Evolutionary conservation across 2,888 invertebrate genomes (phyloP), one percentile per base, ranked within the genome.

Genomic region (Idaea straminata): DNA sequence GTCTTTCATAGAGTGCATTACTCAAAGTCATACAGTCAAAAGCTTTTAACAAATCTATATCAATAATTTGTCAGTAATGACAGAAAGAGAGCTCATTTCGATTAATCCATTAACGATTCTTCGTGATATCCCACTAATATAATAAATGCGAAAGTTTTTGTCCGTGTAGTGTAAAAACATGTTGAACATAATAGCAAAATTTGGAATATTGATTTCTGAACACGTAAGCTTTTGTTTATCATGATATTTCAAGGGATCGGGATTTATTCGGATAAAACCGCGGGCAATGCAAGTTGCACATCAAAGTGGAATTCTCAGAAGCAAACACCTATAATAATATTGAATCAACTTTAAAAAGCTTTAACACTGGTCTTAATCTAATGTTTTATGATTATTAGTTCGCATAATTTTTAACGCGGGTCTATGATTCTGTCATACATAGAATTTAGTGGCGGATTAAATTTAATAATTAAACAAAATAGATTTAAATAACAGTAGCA

Each of bases 101-200:
- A 64, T 60, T 68, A 70, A 69, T 71, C 67, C 69, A 71, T 71
- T 69, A 69, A 62, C 63, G 62, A 61, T 66, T 35, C 35, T n/a
- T 57, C 66, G 57, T 67, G 6, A 59, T 59, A 25, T 59, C 5
- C 59, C 1, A 36, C 36, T 36, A 36, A 36, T 47, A 47, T 0
- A 13, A 6, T 13, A 13, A 47, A 47, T 47, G 36, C 36, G 10
- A 47, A 47, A 47, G 7, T 13, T 47, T 47, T 10, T 47, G 47
- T 47, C 47, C 0, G 47, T 13, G 10, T 47, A 5, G 4, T 5
- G 2, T 47, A 13, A 7, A 47, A 47, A 13, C 13, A 13, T 47
- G 7, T 47, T 47, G 4, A 47, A 47, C 47, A 4, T 5, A 47
- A 6, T 10, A 5, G 47, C 10, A 10, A 7, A 47, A 47, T 47